Evolutionary conservation across 1,140 invertebrate species (phyloP).

Genomic region (Stegodyphus dumicola): DNA sequence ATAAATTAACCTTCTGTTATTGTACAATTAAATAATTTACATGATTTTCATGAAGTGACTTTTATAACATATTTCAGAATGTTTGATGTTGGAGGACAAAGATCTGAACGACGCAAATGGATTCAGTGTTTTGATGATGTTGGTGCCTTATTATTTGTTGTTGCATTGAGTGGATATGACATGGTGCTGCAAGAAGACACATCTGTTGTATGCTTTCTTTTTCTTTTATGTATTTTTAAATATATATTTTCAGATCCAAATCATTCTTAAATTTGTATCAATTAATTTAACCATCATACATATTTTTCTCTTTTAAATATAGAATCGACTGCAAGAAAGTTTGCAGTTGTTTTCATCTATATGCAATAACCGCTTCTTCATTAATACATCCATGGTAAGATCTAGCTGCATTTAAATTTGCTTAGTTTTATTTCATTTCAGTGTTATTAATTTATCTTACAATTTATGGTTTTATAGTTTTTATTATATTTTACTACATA

Average conservation of each 20-base stretch:
- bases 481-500: slow-evolving; percentile 64
- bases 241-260: neutral
- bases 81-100: slow-evolving; percentile 71
- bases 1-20: too few species aligned
- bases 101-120: slow-evolving; percentile 73
- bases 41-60: slow-evolving; percentile 66
- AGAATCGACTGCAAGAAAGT: slow-evolving; percentile 72
- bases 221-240: neutral
- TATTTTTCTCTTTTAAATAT: slow-evolving; percentile 66
- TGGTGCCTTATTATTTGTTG: slow-evolving; percentile 75
- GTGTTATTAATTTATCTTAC: too few species aligned
- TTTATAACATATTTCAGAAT: slow-evolving; percentile 63
- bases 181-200: slow-evolving; percentile 68
- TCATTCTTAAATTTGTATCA: neutral
- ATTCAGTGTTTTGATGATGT: slow-evolving; percentile 78
- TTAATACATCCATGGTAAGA: slow-evolving; percentile 67
- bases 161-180: slow-evolving; percentile 75
- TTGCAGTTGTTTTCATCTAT: slow-evolving; percentile 76
- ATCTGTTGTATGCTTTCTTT: slow-evolving; percentile 71
- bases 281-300: slow-evolving; percentile 64
- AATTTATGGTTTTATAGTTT: slow-evolving; percentile 13
- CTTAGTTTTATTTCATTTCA: too few species aligned
- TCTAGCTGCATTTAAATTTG: too few species aligned
- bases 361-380: slow-evolving; percentile 74
- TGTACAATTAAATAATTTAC: neutral